Evolutionary conservation across 2,888 invertebrate genomes (phyloP).

Genomic region (Elysia crispata): DNA sequence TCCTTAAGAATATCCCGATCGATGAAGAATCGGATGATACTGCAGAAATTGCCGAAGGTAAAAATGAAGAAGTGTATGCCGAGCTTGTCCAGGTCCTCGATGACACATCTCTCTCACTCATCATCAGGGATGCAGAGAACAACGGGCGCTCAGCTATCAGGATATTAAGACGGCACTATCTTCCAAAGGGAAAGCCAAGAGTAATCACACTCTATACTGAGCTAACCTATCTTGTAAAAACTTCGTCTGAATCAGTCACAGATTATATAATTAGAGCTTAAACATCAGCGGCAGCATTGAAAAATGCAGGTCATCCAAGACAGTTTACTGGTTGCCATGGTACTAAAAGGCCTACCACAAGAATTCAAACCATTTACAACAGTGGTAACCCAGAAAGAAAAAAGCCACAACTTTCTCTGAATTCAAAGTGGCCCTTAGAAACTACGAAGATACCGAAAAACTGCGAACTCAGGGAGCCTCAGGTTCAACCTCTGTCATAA

Average conservation of each 20-base stretch:
- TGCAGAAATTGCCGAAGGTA: neutral
- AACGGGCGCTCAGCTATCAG: slow-evolving; percentile 54
- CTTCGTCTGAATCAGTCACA: slow-evolving; percentile 42
- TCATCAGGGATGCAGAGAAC: slow-evolving; percentile 54
- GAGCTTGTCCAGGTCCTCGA: slow-evolving; percentile 55
- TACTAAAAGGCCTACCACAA: slow-evolving; percentile 51
- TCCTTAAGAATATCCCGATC: no score
- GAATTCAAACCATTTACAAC: slow-evolving; percentile 48
- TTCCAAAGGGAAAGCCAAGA: slow-evolving; percentile 50
- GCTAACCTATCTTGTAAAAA: slow-evolving; percentile 50
- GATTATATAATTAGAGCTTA: slow-evolving; percentile 47
- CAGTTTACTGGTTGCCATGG: slow-evolving; percentile 53
- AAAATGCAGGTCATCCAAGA: slow-evolving; percentile 49
- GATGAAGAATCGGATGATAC: no score
- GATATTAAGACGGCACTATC: slow-evolving; percentile 52
- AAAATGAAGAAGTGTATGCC: slow-evolving; percentile 54
- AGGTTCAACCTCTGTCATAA: no score
- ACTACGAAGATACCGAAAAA: slow-evolving; percentile 48
- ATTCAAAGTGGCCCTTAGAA: slow-evolving; percentile 9
- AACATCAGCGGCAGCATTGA: slow-evolving; percentile 38
- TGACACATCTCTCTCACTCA: slow-evolving; percentile 51
- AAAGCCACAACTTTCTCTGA: neutral
- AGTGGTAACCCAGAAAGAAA: slow-evolving; percentile 46
- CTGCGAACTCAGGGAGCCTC: no score
- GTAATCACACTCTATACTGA: slow-evolving; percentile 52